Conservation (phyloP, 2,888 invertebrate species). For the Melieria picta region DNA sequence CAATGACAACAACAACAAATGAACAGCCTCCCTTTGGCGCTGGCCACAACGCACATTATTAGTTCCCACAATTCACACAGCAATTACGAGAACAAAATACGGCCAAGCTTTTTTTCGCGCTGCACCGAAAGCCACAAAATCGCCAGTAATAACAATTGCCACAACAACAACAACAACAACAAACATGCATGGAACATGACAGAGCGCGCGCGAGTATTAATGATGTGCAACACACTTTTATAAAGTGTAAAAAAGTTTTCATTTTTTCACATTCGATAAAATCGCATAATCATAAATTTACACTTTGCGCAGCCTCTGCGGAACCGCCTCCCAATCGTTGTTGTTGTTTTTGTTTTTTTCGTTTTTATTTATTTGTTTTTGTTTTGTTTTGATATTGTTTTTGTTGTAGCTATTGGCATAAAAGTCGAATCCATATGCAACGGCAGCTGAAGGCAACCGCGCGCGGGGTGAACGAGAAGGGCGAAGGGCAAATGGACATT, state of each 20-base stretch:
- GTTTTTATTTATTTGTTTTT: background rate
- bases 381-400: background rate
- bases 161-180: constrained; percentile 27
- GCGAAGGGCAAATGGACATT: background rate
- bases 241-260: constrained; percentile 58
- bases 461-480: background rate
- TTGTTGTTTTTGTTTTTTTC: constrained; percentile 3
- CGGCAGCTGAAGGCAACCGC: too few relatives aligned
- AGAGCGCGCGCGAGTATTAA: constrained; percentile 59
- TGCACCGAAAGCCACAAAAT: background rate
- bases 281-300: constrained; percentile 66
- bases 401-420: constrained; percentile 13
- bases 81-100: constrained; percentile 15
- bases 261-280: constrained; percentile 60
- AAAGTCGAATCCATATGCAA: constrained; percentile 10
- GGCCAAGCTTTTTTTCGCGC: constrained; percentile 21
- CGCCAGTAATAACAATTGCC: too few relatives aligned
- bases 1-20: too few relatives aligned
- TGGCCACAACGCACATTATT: constrained; percentile 7
- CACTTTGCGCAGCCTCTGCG: constrained; percentile 65
- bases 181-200: constrained; percentile 56
- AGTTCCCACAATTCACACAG: constrained; percentile 28
- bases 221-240: constrained; percentile 53
- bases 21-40: too few relatives aligned
- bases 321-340: constrained; percentile 54